Conservation (phyloP, 2,888 invertebrate species). For the Heliconius charithonia region DNA sequence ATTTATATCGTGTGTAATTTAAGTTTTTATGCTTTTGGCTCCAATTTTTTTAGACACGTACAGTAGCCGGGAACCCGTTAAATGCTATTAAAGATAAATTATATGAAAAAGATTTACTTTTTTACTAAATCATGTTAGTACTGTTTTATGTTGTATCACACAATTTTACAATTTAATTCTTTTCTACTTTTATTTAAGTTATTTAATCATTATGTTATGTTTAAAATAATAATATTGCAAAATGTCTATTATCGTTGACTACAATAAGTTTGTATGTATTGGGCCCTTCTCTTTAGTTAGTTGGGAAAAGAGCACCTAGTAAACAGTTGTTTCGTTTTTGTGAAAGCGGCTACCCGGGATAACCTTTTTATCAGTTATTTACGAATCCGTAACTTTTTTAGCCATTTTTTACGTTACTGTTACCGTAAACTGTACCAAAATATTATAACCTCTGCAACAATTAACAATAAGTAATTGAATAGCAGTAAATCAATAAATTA, state of each 20-base stretch:
- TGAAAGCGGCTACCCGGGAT: neutral
- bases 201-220: too few relatives aligned
- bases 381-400: neutral
- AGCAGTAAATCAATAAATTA: slow-evolving; percentile 35
- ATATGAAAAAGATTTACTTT: too few relatives aligned
- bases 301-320: too few relatives aligned
- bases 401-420: neutral
- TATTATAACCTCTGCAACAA: neutral
- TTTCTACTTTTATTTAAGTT: too few relatives aligned
- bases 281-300: too few relatives aligned
- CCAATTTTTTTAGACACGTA: neutral
- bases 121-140: too few relatives aligned
- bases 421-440: neutral
- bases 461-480: slow-evolving; percentile 26
- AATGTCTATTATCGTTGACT: too few relatives aligned
- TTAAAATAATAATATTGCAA: too few relatives aligned
- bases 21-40: slow-evolving; percentile 1
- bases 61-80: neutral
- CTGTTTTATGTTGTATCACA: too few relatives aligned
- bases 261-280: too few relatives aligned
- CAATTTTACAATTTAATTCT: too few relatives aligned
- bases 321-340: too few relatives aligned
- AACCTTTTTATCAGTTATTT: neutral
- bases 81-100: neutral
- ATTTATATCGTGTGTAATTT: slow-evolving; percentile 6